Percentiles rank a stretch among this genome's conserved stretches.
Evolutionary conservation across 2,888 invertebrate species (phyloP).

Genomic region (Drosophila kuntzei): DNA sequence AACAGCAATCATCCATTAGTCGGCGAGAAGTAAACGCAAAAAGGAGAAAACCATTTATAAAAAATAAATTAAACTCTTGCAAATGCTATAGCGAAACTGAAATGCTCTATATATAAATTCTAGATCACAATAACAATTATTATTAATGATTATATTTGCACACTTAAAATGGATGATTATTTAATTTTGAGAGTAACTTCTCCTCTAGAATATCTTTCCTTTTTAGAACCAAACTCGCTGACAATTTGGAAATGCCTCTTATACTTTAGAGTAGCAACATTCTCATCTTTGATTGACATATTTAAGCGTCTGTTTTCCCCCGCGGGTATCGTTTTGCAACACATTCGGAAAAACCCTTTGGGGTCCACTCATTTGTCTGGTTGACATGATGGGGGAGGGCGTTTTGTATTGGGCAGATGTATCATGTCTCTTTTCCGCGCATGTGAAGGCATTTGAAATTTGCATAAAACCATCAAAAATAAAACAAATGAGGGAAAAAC

Average conservation of each 20-base stretch:
- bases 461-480: slow-evolving; percentile 59
- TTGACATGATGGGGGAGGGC: slow-evolving; percentile 46
- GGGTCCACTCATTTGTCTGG: slow-evolving; percentile 31
- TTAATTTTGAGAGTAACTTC: no score
- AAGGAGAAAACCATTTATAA: slow-evolving; percentile 14
- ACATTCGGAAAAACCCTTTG: slow-evolving; percentile 32
- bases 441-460: slow-evolving; percentile 61
- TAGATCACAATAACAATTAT: no score
- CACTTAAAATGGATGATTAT: no score
- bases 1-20: slow-evolving; percentile 76
- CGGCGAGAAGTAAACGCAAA: slow-evolving; percentile 4
- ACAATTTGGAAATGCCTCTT: slow-evolving; percentile 4
- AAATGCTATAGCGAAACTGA: neutral
- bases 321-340: slow-evolving; percentile 18
- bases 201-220: no score
- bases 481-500: slow-evolving; percentile 34
- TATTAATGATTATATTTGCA: no score
- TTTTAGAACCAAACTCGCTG: neutral
- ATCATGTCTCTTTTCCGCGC: neutral
- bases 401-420: slow-evolving; percentile 37
- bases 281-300: slow-evolving; percentile 45
- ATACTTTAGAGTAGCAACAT: slow-evolving; percentile 13
- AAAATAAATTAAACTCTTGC: slow-evolving; percentile 1
- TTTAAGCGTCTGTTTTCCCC: slow-evolving; percentile 33
- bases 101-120: slow-evolving; percentile 24